phyloP scores from a whole-genome alignment of 1,140 invertebrate genomes.

The Condylostylus longicornis region DNA sequence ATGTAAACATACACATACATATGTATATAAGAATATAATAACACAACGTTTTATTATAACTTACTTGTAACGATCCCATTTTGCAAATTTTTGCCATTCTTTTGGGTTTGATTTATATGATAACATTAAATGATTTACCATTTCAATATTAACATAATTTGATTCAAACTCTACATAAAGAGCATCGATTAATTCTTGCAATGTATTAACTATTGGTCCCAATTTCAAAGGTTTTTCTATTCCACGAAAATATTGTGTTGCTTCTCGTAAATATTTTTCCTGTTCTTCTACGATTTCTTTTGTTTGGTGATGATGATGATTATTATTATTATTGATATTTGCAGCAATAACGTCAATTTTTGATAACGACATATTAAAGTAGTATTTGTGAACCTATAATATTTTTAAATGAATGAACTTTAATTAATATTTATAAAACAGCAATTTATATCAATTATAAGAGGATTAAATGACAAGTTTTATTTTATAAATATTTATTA shows the following conservation, averaged over 20 bases:
- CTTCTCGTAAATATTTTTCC: conserved; percentile 26
- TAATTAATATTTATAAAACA: too few relatives aligned
- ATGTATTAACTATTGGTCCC: conserved; percentile 29
- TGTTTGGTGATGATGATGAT: too few relatives aligned
- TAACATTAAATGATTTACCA: conserved; percentile 68
- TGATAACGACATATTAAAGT: too few relatives aligned
- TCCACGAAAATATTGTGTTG: conserved; percentile 24
- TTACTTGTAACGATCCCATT: conserved; percentile 86
- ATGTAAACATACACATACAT: too few relatives aligned
- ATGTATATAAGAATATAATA: not conserved
- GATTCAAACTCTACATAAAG: conserved; percentile 59
- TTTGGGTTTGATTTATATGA: conserved; percentile 73
- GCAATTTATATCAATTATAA: too few relatives aligned
- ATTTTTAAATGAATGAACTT: too few relatives aligned
- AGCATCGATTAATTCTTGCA: conserved; percentile 59
- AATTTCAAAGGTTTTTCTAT: conserved; percentile 29
- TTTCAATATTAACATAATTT: conserved; percentile 74
- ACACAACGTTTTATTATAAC: conserved; percentile 12
- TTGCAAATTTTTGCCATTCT: conserved; percentile 91
- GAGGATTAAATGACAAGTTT: too few relatives aligned
- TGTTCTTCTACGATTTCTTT: conserved; percentile 14
- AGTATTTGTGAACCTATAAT: too few relatives aligned
- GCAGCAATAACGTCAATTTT: too few relatives aligned
- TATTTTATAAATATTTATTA: too few relatives aligned
- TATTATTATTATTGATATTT: too few relatives aligned